These are phyloP conservation scores for Caenorhabditis doughertyi DNA, from an alignment of 2,888 invertebrate genomes.

Conservation along the genomic window DNA sequence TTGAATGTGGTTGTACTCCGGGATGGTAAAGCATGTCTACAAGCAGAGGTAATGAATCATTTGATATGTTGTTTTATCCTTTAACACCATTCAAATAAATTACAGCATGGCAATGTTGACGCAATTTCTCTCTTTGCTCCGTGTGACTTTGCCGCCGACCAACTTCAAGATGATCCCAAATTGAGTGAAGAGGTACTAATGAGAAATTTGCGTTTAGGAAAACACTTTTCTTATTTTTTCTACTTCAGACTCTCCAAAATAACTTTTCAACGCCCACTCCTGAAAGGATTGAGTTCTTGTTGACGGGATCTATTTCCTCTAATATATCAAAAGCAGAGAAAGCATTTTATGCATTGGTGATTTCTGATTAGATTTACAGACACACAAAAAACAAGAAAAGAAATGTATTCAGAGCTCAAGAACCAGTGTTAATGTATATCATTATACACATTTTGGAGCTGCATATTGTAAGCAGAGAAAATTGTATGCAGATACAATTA, in stretches of 20 bases:
- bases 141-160: conserved; percentile 62
- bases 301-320: conserved; percentile 33
- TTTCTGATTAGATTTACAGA: conserved; percentile 82
- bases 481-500: conserved; percentile 86
- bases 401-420: conserved; percentile 34
- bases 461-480: conserved; percentile 35
- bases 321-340: conserved; percentile 78
- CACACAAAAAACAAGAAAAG: neutral
- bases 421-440: conserved; percentile 48
- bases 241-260: conserved; percentile 18
- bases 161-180: conserved; percentile 30
- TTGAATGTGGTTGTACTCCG: conserved; percentile 57
- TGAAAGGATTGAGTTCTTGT: conserved; percentile 46
- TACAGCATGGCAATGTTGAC: conserved; percentile 77
- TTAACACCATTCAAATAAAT: conserved; percentile 2
- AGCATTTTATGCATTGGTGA: conserved; percentile 76
- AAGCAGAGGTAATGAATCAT: conserved; percentile 53
- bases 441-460: conserved; percentile 51
- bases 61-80: neutral
- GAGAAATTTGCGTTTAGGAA: conserved; percentile 13
- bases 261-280: conserved; percentile 15
- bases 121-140: conserved; percentile 72
- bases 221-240: conserved; percentile 33
- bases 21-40: conserved; percentile 66
- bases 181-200: conserved; percentile 36